Percentiles rank a stretch among this genome's conserved stretches.
These are phyloP conservation scores for Muraenolepis orangiensis DNA, from an alignment of 2,797 vertebrate species.

Conservation along the genomic window DNA sequence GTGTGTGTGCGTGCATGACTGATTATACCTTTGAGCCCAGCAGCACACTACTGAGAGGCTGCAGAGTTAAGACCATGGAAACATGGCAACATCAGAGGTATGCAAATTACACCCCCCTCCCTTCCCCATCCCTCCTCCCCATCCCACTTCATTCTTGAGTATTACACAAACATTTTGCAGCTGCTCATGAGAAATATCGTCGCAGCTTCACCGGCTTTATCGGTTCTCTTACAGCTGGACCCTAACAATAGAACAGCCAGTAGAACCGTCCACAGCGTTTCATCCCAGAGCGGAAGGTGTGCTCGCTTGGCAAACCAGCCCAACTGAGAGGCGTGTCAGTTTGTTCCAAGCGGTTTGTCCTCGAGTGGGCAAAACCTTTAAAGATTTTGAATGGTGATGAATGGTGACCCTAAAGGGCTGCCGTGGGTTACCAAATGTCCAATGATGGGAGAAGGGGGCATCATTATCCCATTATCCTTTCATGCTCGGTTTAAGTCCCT, in stretches of 20 bases:
- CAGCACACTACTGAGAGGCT: conserved; percentile 27
- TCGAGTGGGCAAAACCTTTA: background rate
- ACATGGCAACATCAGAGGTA: conserved; percentile 37
- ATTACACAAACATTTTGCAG: background rate
- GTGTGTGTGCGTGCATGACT: conserved; percentile 2
- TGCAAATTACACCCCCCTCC: conserved; percentile 25
- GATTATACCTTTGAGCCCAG: conserved; percentile 24
- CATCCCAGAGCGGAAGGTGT: background rate
- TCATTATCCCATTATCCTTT: background rate
- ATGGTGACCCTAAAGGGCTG: background rate
- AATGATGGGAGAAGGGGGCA: background rate
- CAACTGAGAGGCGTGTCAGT: background rate
- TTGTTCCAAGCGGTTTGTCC: background rate
- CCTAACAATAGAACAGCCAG: background rate
- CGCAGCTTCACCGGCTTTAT: background rate
- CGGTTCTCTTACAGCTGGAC: background rate
- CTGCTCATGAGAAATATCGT: background rate
- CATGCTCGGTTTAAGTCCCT: background rate
- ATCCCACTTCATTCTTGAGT: background rate
- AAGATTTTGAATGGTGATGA: background rate
- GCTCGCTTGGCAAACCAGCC: no score
- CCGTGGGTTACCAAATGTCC: background rate
- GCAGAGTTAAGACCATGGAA: conserved; percentile 9
- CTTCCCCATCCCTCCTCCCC: conserved; percentile 1
- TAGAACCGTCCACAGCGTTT: background rate